phyloP scores from a whole-genome alignment of 2,113 vertebrate species.

The Lipophrys pholis region DNA sequence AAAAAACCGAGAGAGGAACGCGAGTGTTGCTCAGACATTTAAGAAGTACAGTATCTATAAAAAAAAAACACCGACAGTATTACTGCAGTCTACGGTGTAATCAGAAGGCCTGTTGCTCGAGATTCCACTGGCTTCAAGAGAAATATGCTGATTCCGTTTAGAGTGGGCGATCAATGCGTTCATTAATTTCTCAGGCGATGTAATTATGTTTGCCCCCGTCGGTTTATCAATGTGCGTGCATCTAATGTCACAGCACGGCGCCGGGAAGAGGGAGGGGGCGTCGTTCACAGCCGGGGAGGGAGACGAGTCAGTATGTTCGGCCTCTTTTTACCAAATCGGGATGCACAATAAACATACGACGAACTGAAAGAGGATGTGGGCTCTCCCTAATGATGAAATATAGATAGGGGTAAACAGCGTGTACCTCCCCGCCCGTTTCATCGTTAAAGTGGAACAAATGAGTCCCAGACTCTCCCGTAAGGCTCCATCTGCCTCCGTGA shows the following conservation, averaged over 20 bases:
- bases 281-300: slow-evolving; percentile 42
- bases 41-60: slow-evolving; percentile 37
- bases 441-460: slow-evolving; percentile 16
- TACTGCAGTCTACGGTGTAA: slow-evolving; percentile 37
- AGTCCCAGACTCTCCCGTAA: not conserved
- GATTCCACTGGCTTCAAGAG: slow-evolving; percentile 35
- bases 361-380: too few species aligned
- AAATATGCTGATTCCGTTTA: slow-evolving; percentile 63
- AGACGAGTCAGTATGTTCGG: slow-evolving; percentile 30
- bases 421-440: not conserved
- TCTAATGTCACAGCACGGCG: slow-evolving; percentile 40
- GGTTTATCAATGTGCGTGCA: slow-evolving; percentile 64
- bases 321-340: too few species aligned
- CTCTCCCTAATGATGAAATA: too few species aligned
- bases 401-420: slow-evolving; percentile 1
- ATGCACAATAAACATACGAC: too few species aligned
- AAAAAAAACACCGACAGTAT: not conserved
- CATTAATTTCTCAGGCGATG: slow-evolving; percentile 64
- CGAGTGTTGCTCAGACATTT: too few species aligned
- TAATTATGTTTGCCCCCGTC: slow-evolving; percentile 65
- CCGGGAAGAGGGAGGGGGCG: slow-evolving; percentile 1
- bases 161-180: slow-evolving; percentile 70
- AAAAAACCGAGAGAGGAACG: too few species aligned
- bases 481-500: not conserved
- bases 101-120: not conserved